Conservation (phyloP, 2,888 invertebrate genomes). For the Lucinisca nassula region DNA sequence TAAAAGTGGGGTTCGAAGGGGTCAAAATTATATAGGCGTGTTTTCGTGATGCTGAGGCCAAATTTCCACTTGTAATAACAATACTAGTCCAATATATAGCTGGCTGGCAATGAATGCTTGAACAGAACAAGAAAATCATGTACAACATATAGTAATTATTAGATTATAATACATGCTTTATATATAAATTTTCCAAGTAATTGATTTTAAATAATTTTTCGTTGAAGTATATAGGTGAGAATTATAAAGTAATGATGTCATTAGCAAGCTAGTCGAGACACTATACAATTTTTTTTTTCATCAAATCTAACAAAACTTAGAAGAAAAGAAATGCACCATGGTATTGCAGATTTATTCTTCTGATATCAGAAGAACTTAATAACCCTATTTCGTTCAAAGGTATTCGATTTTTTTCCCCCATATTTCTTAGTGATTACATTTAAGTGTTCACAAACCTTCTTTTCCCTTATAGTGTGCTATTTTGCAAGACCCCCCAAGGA, state of each 20-base stretch:
- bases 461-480: no score
- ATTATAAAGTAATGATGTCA: neutral
- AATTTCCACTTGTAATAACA: no score
- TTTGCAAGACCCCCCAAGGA: no score
- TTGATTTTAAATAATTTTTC: neutral
- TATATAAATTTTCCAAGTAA: slow-evolving; percentile 12
- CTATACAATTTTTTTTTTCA: neutral
- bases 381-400: no score
- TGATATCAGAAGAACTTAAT: no score
- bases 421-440: no score
- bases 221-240: neutral
- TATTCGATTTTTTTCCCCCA: no score
- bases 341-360: neutral
- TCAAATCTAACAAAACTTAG: neutral
- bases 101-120: neutral
- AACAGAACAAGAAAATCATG: neutral
- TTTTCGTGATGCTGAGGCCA: no score
- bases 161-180: neutral
- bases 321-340: neutral
- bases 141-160: neutral
- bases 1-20: no score
- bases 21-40: no score
- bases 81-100: neutral
- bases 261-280: slow-evolving; percentile 9
- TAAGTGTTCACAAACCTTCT: no score